Percentiles rank a stretch among this genome's conserved stretches.
Conservation (phyloP, 2,888 invertebrate genomes). For the Mesorhabditis spiculigera region DNA sequence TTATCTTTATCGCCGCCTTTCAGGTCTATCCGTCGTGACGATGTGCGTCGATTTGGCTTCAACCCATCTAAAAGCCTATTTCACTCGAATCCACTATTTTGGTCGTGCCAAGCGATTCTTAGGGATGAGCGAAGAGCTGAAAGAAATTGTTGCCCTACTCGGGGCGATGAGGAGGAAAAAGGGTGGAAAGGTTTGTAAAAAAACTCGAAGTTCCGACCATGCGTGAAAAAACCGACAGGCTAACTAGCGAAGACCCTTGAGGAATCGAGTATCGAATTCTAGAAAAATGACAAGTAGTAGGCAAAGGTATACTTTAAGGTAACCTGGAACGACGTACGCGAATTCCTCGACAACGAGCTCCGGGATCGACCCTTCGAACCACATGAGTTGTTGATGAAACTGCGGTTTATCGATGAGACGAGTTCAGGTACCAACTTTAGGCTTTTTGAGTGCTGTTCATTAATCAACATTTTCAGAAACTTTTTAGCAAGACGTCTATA, state of each 20-base stretch:
- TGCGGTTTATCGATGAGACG: conserved; percentile 58
- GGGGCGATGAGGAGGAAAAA: conserved; percentile 58
- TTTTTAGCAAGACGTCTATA: not conserved
- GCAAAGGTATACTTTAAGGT: too few species aligned
- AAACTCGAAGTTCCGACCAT: too few species aligned
- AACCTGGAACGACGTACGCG: conserved; percentile 58
- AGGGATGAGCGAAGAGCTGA: conserved; percentile 58
- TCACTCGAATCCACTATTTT: conserved; percentile 58
- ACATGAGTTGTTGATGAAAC: conserved; percentile 56
- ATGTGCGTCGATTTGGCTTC: conserved; percentile 59
- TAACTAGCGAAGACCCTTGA: too few species aligned
- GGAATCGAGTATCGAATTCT: too few species aligned
- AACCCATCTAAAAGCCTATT: conserved; percentile 59
- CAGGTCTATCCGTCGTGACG: conserved; percentile 57
- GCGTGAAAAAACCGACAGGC: too few species aligned
- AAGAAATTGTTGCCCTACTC: conserved; percentile 57
- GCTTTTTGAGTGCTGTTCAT: not conserved
- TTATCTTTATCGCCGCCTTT: too few species aligned
- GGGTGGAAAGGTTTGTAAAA: conserved; percentile 54
- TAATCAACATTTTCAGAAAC: too few species aligned
- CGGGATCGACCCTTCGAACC: conserved; percentile 57
- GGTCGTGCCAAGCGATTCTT: conserved; percentile 57
- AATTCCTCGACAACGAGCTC: conserved; percentile 57
- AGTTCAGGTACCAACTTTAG: conserved; percentile 30
- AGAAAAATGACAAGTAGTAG: too few species aligned